Evolutionary conservation across 2,797 vertebrate species (phyloP).

Genomic region (Helicolenus hilgendorfi): DNA sequence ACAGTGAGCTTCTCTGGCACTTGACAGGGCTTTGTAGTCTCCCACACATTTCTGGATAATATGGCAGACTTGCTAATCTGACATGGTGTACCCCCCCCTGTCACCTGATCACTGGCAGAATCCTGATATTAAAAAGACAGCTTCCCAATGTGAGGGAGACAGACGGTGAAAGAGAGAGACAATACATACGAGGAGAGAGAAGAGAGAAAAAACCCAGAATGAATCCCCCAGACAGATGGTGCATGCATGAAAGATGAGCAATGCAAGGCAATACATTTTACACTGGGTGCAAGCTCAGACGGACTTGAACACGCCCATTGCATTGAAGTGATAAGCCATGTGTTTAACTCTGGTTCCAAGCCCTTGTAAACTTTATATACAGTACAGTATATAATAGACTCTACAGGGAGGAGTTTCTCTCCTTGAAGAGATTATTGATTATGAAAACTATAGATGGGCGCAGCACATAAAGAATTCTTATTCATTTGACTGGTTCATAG

Average conservation of each 20-base stretch:
- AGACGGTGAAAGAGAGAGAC: conserved; percentile 40
- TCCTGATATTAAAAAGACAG: conserved; percentile 61
- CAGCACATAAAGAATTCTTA: neutral
- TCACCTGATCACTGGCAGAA: conserved; percentile 66
- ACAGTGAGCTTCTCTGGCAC: conserved; percentile 61
- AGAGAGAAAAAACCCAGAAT: conserved; percentile 16
- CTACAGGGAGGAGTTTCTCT: neutral
- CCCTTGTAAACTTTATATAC: conserved; percentile 19
- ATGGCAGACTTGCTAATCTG: conserved; percentile 73
- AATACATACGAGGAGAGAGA: conserved; percentile 37
- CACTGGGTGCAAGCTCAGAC: conserved; percentile 27
- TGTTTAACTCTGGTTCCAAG: conserved; percentile 40
- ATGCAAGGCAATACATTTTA: conserved; percentile 54
- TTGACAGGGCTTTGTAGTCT: conserved; percentile 74
- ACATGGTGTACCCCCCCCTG: conserved; percentile 59
- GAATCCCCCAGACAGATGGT: conserved; percentile 73
- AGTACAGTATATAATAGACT: conserved; percentile 10
- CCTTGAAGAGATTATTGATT: conserved; percentile 18
- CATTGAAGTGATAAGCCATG: conserved; percentile 49
- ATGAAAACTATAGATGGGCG: neutral
- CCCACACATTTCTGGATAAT: conserved; percentile 72
- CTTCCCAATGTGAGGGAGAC: conserved; percentile 37
- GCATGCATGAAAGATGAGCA: conserved; percentile 75
- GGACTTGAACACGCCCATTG: conserved; percentile 43
- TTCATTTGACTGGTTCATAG: conserved; percentile 11